Conservation (phyloP, 2,797 vertebrate genomes). For the Aeoliscus strigatus region DNA sequence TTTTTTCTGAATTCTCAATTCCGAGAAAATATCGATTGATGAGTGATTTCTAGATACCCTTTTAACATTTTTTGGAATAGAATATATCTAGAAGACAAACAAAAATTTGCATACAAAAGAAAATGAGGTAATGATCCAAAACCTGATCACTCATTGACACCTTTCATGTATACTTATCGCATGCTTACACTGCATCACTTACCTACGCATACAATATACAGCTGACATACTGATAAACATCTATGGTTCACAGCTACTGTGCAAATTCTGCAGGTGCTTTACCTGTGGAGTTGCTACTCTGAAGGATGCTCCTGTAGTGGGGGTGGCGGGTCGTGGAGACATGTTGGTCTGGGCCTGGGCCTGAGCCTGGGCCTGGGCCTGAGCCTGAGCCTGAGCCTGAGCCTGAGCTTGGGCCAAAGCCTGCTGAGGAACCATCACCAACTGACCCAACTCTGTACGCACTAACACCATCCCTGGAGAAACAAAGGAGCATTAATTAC, state of each 20-base stretch:
- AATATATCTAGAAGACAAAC: too few relatives aligned
- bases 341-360: slow-evolving; percentile 78
- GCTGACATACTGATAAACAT: too few relatives aligned
- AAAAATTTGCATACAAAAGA: too few relatives aligned
- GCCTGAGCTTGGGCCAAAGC: slow-evolving; percentile 79
- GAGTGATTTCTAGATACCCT: too few relatives aligned
- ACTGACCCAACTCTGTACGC: slow-evolving; percentile 82
- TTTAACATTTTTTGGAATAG: too few relatives aligned
- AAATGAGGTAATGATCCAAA: too few relatives aligned
- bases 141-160: too few relatives aligned
- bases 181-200: too few relatives aligned
- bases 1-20: too few relatives aligned
- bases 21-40: too few relatives aligned
- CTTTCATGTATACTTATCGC: too few relatives aligned
- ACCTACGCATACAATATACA: too few relatives aligned
- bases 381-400: slow-evolving; percentile 64
- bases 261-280: slow-evolving; percentile 33
- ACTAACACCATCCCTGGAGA: slow-evolving; percentile 84
- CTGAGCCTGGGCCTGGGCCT: slow-evolving; percentile 74
- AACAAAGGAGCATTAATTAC: slow-evolving; percentile 24
- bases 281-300: slow-evolving; percentile 82
- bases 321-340: slow-evolving; percentile 77
- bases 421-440: slow-evolving; percentile 87
- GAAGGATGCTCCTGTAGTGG: slow-evolving; percentile 77
- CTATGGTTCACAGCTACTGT: neutral